A percentile compares a stretch with the other conserved stretches of the same genome.
These are phyloP conservation scores for Pseudanteris insignis DNA, from an alignment of 2,888 invertebrate species.

Conservation along the genomic window DNA sequence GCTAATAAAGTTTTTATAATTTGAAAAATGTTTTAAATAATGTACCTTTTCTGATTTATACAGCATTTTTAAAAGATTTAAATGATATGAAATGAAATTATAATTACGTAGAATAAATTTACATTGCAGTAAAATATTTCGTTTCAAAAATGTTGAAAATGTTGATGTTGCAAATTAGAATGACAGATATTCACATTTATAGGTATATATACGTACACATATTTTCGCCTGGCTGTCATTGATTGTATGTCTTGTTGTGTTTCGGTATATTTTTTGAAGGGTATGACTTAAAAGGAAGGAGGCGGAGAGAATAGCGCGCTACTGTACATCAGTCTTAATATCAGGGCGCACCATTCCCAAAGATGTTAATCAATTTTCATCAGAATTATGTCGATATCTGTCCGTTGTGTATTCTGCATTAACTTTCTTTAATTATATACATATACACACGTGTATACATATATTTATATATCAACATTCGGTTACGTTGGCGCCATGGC, in stretches of 20 bases:
- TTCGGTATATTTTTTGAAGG: slow-evolving; percentile 33
- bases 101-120: no score
- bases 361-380: slow-evolving; percentile 51
- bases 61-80: no score
- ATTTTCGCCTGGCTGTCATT: slow-evolving; percentile 25
- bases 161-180: slow-evolving; percentile 13
- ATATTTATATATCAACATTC: slow-evolving; percentile 49
- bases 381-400: slow-evolving; percentile 39
- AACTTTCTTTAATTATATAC: slow-evolving; percentile 23
- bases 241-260: slow-evolving; percentile 28
- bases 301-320: slow-evolving; percentile 64
- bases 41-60: no score
- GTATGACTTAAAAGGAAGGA: slow-evolving; percentile 40
- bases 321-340: slow-evolving; percentile 68
- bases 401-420: slow-evolving; percentile 38
- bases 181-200: slow-evolving; percentile 29
- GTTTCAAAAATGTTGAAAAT: no score
- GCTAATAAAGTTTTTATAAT: no score
- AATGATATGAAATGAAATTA: no score
- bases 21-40: no score
- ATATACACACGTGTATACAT: slow-evolving; percentile 19
- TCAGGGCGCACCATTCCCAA: slow-evolving; percentile 66
- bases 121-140: no score
- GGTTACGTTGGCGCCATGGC: slow-evolving; percentile 61
- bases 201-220: slow-evolving; percentile 40